These are phyloP conservation scores for Hyppa rectilinea DNA, from an alignment of 2,888 invertebrate genomes.

Conservation along the genomic window DNA sequence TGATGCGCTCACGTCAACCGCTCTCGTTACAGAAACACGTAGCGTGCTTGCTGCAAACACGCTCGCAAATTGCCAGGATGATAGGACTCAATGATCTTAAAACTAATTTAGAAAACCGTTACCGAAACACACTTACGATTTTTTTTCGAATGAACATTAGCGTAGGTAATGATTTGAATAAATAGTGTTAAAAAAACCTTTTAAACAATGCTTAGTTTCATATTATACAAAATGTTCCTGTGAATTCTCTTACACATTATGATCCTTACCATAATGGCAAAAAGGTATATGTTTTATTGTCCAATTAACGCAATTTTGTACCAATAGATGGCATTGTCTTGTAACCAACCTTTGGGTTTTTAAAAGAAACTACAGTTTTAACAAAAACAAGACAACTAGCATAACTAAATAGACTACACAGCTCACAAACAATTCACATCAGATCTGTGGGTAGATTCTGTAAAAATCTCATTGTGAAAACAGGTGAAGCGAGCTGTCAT, in stretches of 20 bases:
- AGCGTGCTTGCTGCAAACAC: too few species aligned
- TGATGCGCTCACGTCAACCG: too few species aligned
- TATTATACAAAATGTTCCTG: background rate
- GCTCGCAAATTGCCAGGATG: too few species aligned
- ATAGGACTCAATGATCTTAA: too few species aligned
- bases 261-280: background rate
- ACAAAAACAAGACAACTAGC: background rate
- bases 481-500: too few species aligned
- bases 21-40: too few species aligned
- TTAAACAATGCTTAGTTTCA: too few species aligned
- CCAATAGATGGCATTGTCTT: background rate
- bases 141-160: too few species aligned
- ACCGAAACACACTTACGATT: background rate
- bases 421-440: background rate
- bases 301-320: background rate
- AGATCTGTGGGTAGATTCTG: too few species aligned
- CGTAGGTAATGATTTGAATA: too few species aligned
- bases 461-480: too few species aligned
- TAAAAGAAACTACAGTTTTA: background rate
- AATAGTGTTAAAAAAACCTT: too few species aligned
- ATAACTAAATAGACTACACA: background rate
- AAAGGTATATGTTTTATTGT: background rate
- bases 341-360: background rate
- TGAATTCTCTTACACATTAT: background rate
- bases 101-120: background rate